phyloP scores from a whole-genome alignment of 1,140 invertebrate genomes.

The Hydropsyche tenuis region DNA sequence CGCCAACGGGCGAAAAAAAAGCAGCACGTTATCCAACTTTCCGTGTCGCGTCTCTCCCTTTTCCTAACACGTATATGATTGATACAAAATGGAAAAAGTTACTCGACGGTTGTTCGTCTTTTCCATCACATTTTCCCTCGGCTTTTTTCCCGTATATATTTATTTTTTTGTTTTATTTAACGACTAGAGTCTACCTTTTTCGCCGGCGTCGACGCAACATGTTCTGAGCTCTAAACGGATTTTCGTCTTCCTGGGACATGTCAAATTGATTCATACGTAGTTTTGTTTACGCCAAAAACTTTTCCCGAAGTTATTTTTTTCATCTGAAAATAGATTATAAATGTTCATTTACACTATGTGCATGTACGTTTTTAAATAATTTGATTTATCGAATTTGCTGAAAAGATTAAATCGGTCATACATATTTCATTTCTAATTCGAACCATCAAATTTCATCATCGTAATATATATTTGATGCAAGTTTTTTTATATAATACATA shows the following conservation, averaged over 20 bases:
- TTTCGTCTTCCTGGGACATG: conserved; percentile 1
- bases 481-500: too few species aligned
- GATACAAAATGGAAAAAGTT: conserved; percentile 51
- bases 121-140: conserved; percentile 46
- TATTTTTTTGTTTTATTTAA: conserved; percentile 44
- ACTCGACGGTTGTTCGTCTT: conserved; percentile 48
- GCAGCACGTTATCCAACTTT: conserved; percentile 48
- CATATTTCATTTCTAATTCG: too few species aligned
- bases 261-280: conserved; percentile 32
- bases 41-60: conserved; percentile 41
- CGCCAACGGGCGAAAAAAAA: background rate
- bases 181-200: conserved; percentile 36
- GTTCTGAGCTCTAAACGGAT: conserved; percentile 24
- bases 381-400: too few species aligned
- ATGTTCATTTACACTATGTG: too few species aligned
- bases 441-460: too few species aligned
- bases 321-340: too few species aligned
- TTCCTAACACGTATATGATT: conserved; percentile 51
- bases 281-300: background rate
- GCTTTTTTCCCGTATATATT: background rate
- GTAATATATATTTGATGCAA: too few species aligned
- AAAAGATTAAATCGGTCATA: too few species aligned
- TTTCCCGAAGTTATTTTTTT: background rate
- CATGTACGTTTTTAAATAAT: too few species aligned
- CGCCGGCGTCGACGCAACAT: conserved; percentile 26